Evolutionary conservation across 1,140 invertebrate species (phyloP).

Genomic region (Dendroctonus ponderosae): DNA sequence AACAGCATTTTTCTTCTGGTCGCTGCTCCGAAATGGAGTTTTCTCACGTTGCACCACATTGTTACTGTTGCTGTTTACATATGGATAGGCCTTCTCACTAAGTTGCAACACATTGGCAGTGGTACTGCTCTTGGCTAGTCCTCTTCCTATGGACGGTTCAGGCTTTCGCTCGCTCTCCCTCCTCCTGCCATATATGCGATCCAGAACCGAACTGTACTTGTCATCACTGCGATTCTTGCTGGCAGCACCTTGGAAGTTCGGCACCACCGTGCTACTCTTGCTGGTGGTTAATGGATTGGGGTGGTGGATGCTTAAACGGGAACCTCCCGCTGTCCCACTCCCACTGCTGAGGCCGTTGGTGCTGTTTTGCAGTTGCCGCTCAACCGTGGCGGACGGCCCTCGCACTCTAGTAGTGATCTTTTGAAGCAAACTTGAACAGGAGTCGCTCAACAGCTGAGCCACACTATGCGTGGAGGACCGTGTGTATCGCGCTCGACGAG

Average conservation of each 20-base stretch:
- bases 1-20: constrained; percentile 29
- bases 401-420: constrained; percentile 68
- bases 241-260: constrained; percentile 43
- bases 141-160: constrained; percentile 55
- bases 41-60: constrained; percentile 54
- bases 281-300: constrained; percentile 36
- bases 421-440: constrained; percentile 79
- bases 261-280: constrained; percentile 52
- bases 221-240: constrained; percentile 65
- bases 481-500: constrained; percentile 64
- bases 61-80: constrained; percentile 44
- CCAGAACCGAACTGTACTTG: constrained; percentile 71
- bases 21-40: constrained; percentile 56
- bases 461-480: constrained; percentile 77
- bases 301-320: constrained; percentile 16
- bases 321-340: constrained; percentile 1
- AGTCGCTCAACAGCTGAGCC: constrained; percentile 78
- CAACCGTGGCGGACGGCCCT: constrained; percentile 59
- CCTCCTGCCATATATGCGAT: constrained; percentile 62
- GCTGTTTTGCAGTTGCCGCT: constrained; percentile 42
- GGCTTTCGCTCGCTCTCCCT: constrained; percentile 65
- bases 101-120: constrained; percentile 58
- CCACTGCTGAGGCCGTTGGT: background rate
- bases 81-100: constrained; percentile 68
- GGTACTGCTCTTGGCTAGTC: constrained; percentile 59